A percentile compares a stretch with the other conserved stretches of the same genome.
Evolutionary conservation across 2,797 vertebrate genomes (phyloP).

Genomic region (Lagodon rhomboides): DNA sequence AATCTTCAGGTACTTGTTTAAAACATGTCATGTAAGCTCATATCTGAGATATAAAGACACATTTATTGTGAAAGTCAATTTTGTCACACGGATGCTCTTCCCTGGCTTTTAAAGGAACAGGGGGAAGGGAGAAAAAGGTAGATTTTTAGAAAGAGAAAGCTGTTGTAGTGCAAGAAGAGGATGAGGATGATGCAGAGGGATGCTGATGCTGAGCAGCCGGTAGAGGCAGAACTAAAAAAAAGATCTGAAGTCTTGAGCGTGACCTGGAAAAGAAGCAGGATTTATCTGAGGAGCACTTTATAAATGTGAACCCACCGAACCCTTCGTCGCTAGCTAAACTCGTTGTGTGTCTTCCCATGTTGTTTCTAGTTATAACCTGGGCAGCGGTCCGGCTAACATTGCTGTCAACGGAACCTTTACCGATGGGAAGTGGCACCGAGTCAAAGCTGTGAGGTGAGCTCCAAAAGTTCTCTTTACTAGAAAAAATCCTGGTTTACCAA

Average conservation of each 20-base stretch:
- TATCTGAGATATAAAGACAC: background rate
- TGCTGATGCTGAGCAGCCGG: slow-evolving; percentile 4
- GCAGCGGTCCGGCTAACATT: slow-evolving; percentile 90
- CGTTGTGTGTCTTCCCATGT: slow-evolving; percentile 24
- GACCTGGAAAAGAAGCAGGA: slow-evolving; percentile 21
- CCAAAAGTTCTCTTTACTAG: background rate
- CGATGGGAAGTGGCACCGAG: slow-evolving; percentile 94
- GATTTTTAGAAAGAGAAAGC: slow-evolving; percentile 4
- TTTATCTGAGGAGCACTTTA: background rate
- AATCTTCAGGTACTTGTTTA: slow-evolving; percentile 88
- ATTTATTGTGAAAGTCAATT: background rate
- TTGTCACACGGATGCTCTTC: background rate
- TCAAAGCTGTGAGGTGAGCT: slow-evolving; percentile 93
- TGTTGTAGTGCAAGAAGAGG: slow-evolving; percentile 6
- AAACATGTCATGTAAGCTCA: background rate
- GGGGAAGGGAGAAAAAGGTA: background rate
- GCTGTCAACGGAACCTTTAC: slow-evolving; percentile 92
- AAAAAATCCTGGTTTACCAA: too few relatives aligned
- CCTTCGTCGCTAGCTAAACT: background rate
- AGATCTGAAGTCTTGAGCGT: background rate
- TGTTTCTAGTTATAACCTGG: slow-evolving; percentile 92
- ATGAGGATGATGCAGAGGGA: slow-evolving; percentile 23
- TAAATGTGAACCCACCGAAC: background rate
- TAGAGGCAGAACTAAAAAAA: slow-evolving; percentile 33
- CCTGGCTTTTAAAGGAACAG: background rate